phyloP scores from a whole-genome alignment of 2,113 vertebrate genomes.

The Emydura subglobosa region DNA sequence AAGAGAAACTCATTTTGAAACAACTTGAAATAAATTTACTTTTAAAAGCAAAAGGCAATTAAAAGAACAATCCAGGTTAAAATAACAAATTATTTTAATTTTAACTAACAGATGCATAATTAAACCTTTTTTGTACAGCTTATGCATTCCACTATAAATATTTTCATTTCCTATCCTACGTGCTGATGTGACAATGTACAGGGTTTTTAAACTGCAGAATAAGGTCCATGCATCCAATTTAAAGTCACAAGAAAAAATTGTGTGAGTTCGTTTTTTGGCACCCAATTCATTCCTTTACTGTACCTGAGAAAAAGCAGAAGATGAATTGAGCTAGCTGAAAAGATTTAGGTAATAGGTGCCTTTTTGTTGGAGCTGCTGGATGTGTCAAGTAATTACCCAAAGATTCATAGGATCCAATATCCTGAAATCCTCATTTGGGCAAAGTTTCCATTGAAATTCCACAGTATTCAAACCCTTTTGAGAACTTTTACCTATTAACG shows the following conservation, averaged over 20 bases:
- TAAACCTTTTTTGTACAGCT: background rate
- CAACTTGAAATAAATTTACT: background rate
- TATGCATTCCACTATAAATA: background rate
- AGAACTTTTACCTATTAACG: background rate
- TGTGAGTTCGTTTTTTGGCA: background rate
- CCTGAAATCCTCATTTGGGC: background rate
- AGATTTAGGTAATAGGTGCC: background rate
- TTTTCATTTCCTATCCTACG: background rate
- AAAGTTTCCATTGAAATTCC: background rate
- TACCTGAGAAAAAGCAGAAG: background rate
- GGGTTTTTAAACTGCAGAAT: background rate
- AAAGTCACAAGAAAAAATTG: background rate
- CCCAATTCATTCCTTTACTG: background rate
- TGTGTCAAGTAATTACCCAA: background rate
- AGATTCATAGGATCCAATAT: background rate
- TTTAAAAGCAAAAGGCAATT: slow-evolving; percentile 5
- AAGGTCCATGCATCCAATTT: background rate
- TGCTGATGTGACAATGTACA: background rate
- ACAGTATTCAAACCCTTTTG: background rate
- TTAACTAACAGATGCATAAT: slow-evolving; percentile 14
- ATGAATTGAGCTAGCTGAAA: background rate
- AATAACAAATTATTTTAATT: background rate
- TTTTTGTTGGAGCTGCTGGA: background rate
- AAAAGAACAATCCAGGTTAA: background rate
- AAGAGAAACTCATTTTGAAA: background rate